phyloP scores from a whole-genome alignment of 2,113 vertebrate species.

The Trinectes maculatus region DNA sequence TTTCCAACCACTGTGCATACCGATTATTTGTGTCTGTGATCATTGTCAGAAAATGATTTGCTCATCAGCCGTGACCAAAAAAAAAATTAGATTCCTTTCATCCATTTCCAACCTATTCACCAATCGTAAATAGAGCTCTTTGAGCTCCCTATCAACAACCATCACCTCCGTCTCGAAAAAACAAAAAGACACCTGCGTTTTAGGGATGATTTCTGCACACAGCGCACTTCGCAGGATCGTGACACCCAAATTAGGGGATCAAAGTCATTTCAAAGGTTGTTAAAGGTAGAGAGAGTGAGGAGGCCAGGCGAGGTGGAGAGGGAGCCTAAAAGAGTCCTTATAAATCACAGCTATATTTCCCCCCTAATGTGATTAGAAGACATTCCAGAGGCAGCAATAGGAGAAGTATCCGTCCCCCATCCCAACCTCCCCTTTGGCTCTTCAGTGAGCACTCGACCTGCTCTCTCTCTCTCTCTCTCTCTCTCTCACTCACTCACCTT shows the following conservation, averaged over 20 bases:
- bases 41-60: constrained; percentile 32
- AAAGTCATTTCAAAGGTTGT: constrained; percentile 74
- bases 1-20: not conserved
- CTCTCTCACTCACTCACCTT: constrained; percentile 43
- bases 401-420: constrained; percentile 58
- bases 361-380: constrained; percentile 77
- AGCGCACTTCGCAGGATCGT: constrained; percentile 67
- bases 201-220: constrained; percentile 60
- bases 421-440: constrained; percentile 73
- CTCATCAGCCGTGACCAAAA: constrained; percentile 19
- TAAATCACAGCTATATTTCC: constrained; percentile 75
- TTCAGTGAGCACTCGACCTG: constrained; percentile 54
- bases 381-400: constrained; percentile 66
- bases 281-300: constrained; percentile 69
- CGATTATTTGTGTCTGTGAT: constrained; percentile 21
- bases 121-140: constrained; percentile 1
- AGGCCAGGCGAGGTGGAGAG: constrained; percentile 58
- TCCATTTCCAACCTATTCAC: constrained; percentile 10
- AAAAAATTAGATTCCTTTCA: constrained; percentile 28
- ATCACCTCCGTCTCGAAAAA: constrained; percentile 26
- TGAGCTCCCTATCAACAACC: constrained; percentile 29
- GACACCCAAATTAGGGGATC: constrained; percentile 72
- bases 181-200: constrained; percentile 36
- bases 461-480: constrained; percentile 23
- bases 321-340: constrained; percentile 74